Percentiles rank a stretch among this genome's conserved stretches.
phyloP scores from a whole-genome alignment of 2,888 invertebrate genomes.

The Apodemia hepburni region DNA sequence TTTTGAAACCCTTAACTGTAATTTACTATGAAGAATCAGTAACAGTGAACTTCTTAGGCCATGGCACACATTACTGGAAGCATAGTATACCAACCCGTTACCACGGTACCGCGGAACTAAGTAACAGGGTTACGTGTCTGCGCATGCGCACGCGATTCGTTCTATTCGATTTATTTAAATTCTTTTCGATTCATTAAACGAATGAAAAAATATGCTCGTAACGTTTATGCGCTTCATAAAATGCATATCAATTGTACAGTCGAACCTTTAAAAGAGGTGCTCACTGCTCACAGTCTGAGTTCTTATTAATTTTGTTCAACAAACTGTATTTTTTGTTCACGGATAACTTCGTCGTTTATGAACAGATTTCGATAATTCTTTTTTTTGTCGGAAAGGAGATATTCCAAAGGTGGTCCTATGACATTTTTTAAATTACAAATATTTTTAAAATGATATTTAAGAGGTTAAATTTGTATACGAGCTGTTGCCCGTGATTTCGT shows the following conservation, averaged over 20 bases:
- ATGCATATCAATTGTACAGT: background rate
- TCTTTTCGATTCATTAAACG: background rate
- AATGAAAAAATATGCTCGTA: background rate
- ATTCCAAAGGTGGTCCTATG: no score
- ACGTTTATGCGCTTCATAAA: background rate
- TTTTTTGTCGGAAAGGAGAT: no score
- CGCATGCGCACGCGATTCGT: slow-evolving; percentile 40
- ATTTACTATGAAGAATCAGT: no score
- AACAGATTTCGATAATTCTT: no score
- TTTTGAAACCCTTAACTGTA: no score
- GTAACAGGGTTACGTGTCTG: slow-evolving; percentile 42
- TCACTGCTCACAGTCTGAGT: background rate
- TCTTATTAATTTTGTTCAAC: no score
- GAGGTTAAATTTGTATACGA: no score
- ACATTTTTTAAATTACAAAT: no score
- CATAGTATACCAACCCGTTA: slow-evolving; percentile 56
- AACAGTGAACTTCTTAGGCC: background rate
- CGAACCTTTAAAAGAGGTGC: background rate
- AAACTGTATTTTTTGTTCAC: no score
- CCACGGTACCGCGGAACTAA: slow-evolving; percentile 49
- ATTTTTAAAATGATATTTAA: no score
- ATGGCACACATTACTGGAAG: slow-evolving; percentile 17
- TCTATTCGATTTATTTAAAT: background rate
- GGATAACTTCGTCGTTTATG: no score
- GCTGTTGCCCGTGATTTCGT: no score